These are phyloP conservation scores for Alfaro cultratus DNA, from an alignment of 2,797 vertebrate species.

Conservation along the genomic window DNA sequence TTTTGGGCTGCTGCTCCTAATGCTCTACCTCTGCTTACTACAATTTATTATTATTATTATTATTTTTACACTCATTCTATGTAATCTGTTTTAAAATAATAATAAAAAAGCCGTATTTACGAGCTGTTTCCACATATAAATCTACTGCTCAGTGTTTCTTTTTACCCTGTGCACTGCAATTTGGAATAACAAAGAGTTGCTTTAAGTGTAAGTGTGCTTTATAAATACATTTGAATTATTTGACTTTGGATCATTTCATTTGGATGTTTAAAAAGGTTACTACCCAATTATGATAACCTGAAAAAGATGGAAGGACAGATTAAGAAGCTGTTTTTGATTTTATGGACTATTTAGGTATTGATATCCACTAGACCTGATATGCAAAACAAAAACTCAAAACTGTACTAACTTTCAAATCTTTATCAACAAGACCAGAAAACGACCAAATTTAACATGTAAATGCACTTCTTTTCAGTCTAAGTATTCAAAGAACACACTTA, in stretches of 20 bases:
- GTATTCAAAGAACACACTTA: not conserved
- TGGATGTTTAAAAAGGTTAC: not conserved
- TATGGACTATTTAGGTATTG: not conserved
- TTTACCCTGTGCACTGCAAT: not conserved
- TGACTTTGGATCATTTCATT: not conserved
- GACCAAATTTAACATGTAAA: not conserved
- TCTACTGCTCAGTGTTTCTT: not conserved
- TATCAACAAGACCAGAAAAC: not conserved
- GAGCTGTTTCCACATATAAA: not conserved
- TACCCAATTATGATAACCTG: not conserved
- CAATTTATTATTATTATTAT: no score
- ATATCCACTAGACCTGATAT: not conserved
- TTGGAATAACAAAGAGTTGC: not conserved
- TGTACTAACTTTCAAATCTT: not conserved
- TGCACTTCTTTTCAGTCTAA: not conserved
- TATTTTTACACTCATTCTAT: not conserved
- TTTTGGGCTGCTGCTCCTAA: not conserved
- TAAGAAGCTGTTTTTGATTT: not conserved
- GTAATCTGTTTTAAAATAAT: not conserved
- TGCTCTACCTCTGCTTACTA: not conserved
- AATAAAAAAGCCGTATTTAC: not conserved
- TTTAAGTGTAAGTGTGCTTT: not conserved
- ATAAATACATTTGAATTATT: not conserved
- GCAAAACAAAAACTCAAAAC: not conserved
- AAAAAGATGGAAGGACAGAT: not conserved